A percentile compares a stretch with the other conserved stretches of the same genome.
phyloP scores from a whole-genome alignment of 37 sponge, comb jelly and placozoan genomes.

The Crambe crambe region DNA sequence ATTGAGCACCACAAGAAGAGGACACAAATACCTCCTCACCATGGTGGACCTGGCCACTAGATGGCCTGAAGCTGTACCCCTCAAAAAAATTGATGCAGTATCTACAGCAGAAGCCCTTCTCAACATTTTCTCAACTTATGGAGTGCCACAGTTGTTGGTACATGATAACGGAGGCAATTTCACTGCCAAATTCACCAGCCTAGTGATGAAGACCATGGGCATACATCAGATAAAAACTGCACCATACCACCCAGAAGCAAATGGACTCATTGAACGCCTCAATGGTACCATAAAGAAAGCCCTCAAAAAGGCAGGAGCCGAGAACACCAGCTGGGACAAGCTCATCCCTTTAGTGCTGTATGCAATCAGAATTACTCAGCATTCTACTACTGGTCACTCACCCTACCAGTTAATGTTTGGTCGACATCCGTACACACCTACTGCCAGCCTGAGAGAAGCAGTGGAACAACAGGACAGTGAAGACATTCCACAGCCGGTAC shows the following conservation, averaged over 20 bases:
- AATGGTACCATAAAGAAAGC: not conserved
- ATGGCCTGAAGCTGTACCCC: slow-evolving; percentile 1
- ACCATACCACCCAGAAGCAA: not conserved
- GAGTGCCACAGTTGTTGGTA: not conserved
- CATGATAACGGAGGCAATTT: not conserved
- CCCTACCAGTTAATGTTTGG: not conserved
- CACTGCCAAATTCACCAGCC: not conserved
- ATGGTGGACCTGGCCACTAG: not conserved
- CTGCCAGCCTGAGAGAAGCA: not conserved
- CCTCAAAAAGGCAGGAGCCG: not conserved
- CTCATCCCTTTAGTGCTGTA: not conserved
- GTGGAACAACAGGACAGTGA: not conserved
- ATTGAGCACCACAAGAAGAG: not conserved
- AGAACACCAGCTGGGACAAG: not conserved
- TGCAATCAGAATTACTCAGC: not conserved
- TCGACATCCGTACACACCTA: not conserved
- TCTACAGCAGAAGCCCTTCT: not conserved
- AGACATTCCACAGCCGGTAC: not conserved
- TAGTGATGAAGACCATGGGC: not conserved
- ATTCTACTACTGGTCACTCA: not conserved
- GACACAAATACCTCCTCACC: not conserved
- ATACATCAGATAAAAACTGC: not conserved
- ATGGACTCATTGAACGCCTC: not conserved
- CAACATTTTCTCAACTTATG: not conserved
- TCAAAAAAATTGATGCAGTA: not conserved